Base-by-base conservation (phyloP, 2,113 vertebrate genomes). In the Gasterosteus nipponicus region DNA sequence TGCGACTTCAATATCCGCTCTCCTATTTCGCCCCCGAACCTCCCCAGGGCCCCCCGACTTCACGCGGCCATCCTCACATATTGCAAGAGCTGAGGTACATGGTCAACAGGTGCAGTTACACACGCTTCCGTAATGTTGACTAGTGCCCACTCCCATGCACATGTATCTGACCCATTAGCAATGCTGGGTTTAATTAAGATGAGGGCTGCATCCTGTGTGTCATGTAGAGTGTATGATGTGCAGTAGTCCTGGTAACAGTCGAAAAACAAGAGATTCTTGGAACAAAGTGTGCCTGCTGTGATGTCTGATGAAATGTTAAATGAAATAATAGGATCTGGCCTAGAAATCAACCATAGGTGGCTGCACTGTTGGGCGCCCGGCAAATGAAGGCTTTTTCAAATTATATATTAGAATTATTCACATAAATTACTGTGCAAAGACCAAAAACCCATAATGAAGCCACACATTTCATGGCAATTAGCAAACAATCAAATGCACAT, bases 251-350 rank as follows among this genome's bases (percentile, higher is more conserved):
- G 87, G 89, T 83, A 88, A 89, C 88, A 53, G 66, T 57, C 7
- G 62, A 58, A 74, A 77, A 87, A 84, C 54, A 58, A 69, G 69
- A 84, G 59, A 79, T 86, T 86, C 76, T 85, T 69, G 73, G 78
- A 87, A 80, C 66, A 83, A 88, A 84, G 74, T 83, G 75, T 77
- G 91, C 91, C 87, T 82, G 90, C 90, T 91, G 91, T 77, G 89
- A 85, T 76, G 74, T 81, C 85, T 91, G 90, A 91, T 92, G 85
- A 92, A 91, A 91, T 90, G 84, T 86, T 90, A 83, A 89, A 90
- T 90, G 62, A 88, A 90, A 86, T 89, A 83, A 88, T 88, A 81
- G 67, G 79, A 87, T 81, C 69, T 29, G 78, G 69, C 73, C 63
- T 65, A 58, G 78, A 90, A 91, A 90, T 91, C 90, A 91, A 78